Conservation (phyloP, 1,140 invertebrate species). For the Planococcus citri region DNA sequence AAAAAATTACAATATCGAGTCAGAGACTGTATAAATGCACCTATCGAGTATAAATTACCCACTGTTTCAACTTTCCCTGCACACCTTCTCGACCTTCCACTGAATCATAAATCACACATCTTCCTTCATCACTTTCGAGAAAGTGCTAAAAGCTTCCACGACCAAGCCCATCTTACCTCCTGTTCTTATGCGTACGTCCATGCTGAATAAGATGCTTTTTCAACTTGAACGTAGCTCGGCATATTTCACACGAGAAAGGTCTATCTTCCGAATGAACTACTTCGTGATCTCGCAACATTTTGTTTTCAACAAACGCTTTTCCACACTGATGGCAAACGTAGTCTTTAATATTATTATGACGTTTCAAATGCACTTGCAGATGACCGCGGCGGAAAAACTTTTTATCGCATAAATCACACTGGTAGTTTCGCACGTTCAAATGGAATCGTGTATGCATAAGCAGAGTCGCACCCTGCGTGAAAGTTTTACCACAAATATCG, state of each 20-base stretch:
- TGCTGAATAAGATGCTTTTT: constrained; percentile 25
- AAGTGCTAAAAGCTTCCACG: too few relatives aligned
- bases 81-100: too few relatives aligned
- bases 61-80: too few relatives aligned
- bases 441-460: constrained; percentile 36
- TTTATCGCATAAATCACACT: constrained; percentile 43
- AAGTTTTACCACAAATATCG: constrained; percentile 8
- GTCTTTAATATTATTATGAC: constrained; percentile 42
- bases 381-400: constrained; percentile 38
- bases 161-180: too few relatives aligned
- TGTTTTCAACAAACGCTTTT: constrained; percentile 37
- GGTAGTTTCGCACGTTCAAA: constrained; percentile 45
- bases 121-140: too few relatives aligned
- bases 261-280: constrained; percentile 22
- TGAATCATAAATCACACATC: too few relatives aligned
- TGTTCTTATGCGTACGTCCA: constrained; percentile 12
- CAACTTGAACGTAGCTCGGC: constrained; percentile 25
- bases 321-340: constrained; percentile 40
- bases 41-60: too few relatives aligned
- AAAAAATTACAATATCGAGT: too few relatives aligned
- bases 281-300: constrained; percentile 22
- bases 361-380: constrained; percentile 38
- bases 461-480: neutral
- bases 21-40: too few relatives aligned
- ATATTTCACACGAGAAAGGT: constrained; percentile 26